Percentiles rank a stretch among this genome's conserved stretches.
phyloP scores from a whole-genome alignment of 1,140 invertebrate species.

The Dinoponera quadriceps region DNA sequence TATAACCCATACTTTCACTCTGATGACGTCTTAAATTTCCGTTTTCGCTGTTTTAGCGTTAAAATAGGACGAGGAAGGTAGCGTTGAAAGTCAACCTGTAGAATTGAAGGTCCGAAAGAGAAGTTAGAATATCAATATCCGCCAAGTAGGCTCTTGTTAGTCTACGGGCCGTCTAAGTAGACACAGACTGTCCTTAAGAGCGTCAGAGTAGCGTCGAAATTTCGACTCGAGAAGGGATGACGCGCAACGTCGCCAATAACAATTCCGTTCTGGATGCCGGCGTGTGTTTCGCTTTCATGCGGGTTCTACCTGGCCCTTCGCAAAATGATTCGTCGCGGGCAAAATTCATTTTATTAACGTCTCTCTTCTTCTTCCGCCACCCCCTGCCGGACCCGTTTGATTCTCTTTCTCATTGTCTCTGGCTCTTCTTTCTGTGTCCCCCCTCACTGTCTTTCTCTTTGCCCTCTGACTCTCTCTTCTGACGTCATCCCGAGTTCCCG shows the following conservation, averaged over 20 bases:
- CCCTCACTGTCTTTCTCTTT: neutral
- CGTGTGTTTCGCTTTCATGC: slow-evolving; percentile 52
- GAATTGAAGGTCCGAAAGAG: too few relatives aligned
- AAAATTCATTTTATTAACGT: slow-evolving; percentile 26
- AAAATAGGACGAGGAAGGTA: too few relatives aligned
- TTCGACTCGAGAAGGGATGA: neutral
- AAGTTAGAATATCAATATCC: too few relatives aligned
- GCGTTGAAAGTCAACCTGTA: too few relatives aligned
- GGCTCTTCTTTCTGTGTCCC: neutral
- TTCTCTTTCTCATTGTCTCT: neutral
- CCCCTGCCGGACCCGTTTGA: neutral
- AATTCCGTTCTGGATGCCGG: slow-evolving; percentile 45
- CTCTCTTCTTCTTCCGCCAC: neutral
- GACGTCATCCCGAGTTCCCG: slow-evolving; percentile 60
- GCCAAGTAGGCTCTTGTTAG: too few relatives aligned
- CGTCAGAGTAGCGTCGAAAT: too few relatives aligned
- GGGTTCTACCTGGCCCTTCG: slow-evolving; percentile 34
- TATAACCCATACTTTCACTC: too few relatives aligned
- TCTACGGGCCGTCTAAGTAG: too few relatives aligned
- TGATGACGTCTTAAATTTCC: too few relatives aligned
- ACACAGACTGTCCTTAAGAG: too few relatives aligned
- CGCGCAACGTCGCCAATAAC: neutral
- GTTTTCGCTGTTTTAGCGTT: too few relatives aligned
- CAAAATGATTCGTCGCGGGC: slow-evolving; percentile 40
- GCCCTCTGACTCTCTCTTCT: neutral